These are phyloP conservation scores for Lepisosteus oculatus DNA, from an alignment of 2,113 vertebrate species.

Conservation along the genomic window DNA sequence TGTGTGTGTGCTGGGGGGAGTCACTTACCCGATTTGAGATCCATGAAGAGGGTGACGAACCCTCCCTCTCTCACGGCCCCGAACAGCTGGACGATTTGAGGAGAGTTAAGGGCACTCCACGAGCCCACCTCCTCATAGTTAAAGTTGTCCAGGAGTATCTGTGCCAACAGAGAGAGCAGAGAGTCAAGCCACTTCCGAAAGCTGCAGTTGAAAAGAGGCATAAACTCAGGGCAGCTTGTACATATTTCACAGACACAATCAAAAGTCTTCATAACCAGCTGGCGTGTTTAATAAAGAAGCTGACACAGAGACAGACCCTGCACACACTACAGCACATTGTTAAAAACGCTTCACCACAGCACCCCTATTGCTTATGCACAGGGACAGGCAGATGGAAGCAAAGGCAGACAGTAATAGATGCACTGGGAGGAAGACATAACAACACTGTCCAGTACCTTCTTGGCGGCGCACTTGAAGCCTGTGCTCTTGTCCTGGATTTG, in stretches of 20 bases:
- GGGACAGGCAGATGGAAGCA: background rate
- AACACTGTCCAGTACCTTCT: slow-evolving; percentile 73
- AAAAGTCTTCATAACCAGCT: too few relatives aligned
- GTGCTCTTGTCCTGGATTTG: slow-evolving; percentile 82
- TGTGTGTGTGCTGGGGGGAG: background rate
- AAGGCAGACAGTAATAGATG: background rate
- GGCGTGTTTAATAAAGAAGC: too few relatives aligned
- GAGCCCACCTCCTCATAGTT: slow-evolving; percentile 85
- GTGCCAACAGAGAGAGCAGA: background rate
- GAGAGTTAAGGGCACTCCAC: slow-evolving; percentile 78
- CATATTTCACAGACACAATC: too few relatives aligned
- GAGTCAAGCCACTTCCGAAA: background rate
- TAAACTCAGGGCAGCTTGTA: too few relatives aligned
- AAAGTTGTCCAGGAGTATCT: slow-evolving; percentile 83
- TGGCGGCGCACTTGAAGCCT: slow-evolving; percentile 83
- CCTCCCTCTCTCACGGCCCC: slow-evolving; percentile 88
- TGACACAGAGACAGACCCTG: too few relatives aligned
- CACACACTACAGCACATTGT: too few relatives aligned
- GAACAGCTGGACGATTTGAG: slow-evolving; percentile 83
- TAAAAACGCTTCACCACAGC: too few relatives aligned
- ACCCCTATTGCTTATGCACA: background rate
- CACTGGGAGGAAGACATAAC: slow-evolving; percentile 1
- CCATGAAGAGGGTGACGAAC: slow-evolving; percentile 87
- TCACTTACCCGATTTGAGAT: slow-evolving; percentile 80
- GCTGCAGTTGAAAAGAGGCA: too few relatives aligned